Evolutionary conservation across 2,888 invertebrate species (phyloP).

Genomic region (Copidosoma aretas): DNA sequence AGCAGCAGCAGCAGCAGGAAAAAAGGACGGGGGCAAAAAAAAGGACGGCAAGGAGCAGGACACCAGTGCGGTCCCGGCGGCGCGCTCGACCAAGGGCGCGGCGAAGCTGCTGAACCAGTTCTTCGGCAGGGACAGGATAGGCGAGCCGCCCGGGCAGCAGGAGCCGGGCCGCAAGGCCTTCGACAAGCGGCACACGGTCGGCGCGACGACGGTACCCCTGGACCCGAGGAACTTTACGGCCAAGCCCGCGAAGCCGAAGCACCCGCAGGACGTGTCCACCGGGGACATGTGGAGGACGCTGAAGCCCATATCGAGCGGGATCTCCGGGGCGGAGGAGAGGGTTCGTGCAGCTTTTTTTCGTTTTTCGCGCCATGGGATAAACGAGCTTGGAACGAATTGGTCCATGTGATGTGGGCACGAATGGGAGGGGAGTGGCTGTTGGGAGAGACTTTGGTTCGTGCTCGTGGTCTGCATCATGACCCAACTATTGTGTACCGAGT

Average conservation of each 20-base stretch:
- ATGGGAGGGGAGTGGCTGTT: too few species aligned
- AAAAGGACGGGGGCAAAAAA: conserved; percentile 50
- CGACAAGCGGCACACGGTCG: conserved; percentile 72
- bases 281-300: conserved; percentile 76
- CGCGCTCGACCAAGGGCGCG: not conserved
- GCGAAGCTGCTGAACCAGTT: conserved; percentile 63
- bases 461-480: too few species aligned
- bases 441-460: too few species aligned
- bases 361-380: too few species aligned
- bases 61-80: conserved; percentile 18
- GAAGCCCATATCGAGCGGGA: conserved; percentile 72
- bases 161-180: conserved; percentile 64
- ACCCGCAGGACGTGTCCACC: conserved; percentile 67
- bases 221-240: conserved; percentile 71
- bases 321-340: conserved; percentile 65
- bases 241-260: conserved; percentile 65
- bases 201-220: conserved; percentile 74
- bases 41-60: conserved; percentile 34
- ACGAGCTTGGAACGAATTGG: not conserved
- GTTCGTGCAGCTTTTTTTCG: conserved; percentile 57
- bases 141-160: conserved; percentile 63
- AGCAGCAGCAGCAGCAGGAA: conserved; percentile 44
- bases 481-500: too few species aligned
- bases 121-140: conserved; percentile 65
- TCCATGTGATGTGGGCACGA: conserved; percentile 15